These are phyloP conservation scores for Zaprionus gabonicus DNA, from an alignment of 1,140 invertebrate species.

Conservation along the genomic window DNA sequence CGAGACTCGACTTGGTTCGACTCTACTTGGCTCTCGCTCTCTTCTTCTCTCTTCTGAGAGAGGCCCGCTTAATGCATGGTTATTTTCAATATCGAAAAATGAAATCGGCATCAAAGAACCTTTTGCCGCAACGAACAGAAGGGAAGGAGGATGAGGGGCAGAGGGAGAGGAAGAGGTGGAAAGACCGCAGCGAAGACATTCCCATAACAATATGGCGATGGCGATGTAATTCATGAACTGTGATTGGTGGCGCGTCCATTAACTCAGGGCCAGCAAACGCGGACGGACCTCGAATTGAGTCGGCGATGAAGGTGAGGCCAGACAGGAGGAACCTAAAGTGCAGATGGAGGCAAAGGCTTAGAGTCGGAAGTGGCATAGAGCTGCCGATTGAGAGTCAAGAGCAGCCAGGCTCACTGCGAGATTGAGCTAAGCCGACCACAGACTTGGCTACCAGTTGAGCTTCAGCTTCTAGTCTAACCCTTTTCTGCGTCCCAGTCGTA, in stretches of 20 bases:
- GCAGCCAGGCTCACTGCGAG: background rate
- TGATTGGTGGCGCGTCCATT: constrained; percentile 73
- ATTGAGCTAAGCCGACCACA: background rate
- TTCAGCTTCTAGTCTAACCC: background rate
- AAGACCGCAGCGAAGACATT: constrained; percentile 60
- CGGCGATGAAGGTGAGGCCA: background rate
- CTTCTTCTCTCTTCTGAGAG: constrained; percentile 3
- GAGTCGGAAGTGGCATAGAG: too few species aligned
- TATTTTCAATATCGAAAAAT: constrained; percentile 83
- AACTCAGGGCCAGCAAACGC: constrained; percentile 35
- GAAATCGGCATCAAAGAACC: constrained; percentile 82
- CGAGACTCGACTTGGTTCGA: background rate
- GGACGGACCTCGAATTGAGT: background rate
- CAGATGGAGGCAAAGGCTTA: background rate
- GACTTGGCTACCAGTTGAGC: background rate
- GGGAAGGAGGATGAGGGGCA: background rate
- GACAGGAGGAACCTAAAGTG: too few species aligned
- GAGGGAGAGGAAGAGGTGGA: background rate
- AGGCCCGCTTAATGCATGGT: constrained; percentile 69
- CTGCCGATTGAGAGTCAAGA: background rate
- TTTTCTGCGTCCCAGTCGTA: background rate
- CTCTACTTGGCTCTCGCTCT: constrained; percentile 2
- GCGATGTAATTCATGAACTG: constrained; percentile 81
- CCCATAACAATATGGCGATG: constrained; percentile 80
- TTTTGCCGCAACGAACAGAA: constrained; percentile 54